phyloP scores from a whole-genome alignment of 2,888 invertebrate species.

The Heliconius aoede region DNA sequence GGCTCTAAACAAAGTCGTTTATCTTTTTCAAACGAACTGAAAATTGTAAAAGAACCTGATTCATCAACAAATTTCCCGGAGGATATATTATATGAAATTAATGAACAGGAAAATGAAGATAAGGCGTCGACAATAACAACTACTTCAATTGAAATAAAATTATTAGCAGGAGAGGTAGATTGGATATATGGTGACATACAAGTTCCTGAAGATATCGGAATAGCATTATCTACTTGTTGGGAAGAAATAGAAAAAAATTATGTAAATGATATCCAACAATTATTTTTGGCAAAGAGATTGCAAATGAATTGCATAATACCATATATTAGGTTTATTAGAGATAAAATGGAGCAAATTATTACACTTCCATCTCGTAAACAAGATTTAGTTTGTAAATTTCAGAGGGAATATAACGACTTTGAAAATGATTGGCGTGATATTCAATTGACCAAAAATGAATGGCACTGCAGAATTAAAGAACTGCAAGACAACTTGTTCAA shows the following conservation, averaged over 20 bases:
- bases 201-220: conserved; percentile 63
- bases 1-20: conserved; percentile 62
- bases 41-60: conserved; percentile 59
- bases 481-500: conserved; percentile 79
- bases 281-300: conserved; percentile 83
- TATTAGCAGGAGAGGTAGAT: conserved; percentile 73
- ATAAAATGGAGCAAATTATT: conserved; percentile 82
- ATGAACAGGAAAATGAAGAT: conserved; percentile 55
- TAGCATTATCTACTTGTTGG: conserved; percentile 79
- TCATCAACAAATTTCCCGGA: conserved; percentile 54
- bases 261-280: conserved; percentile 79
- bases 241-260: conserved; percentile 78
- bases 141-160: conserved; percentile 57
- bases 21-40: conserved; percentile 56
- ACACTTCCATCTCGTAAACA: conserved; percentile 84
- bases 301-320: conserved; percentile 83
- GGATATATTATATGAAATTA: conserved; percentile 53
- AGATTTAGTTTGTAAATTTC: conserved; percentile 82
- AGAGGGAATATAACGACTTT: conserved; percentile 84
- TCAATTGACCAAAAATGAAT: conserved; percentile 84
- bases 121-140: conserved; percentile 51
- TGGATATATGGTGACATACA: conserved; percentile 77
- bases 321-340: conserved; percentile 80
- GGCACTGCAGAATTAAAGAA: conserved; percentile 83
- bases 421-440: conserved; percentile 84